These are phyloP conservation scores for Acanthosoma haemorrhoidale DNA, from an alignment of 2,888 invertebrate genomes.

Conservation along the genomic window DNA sequence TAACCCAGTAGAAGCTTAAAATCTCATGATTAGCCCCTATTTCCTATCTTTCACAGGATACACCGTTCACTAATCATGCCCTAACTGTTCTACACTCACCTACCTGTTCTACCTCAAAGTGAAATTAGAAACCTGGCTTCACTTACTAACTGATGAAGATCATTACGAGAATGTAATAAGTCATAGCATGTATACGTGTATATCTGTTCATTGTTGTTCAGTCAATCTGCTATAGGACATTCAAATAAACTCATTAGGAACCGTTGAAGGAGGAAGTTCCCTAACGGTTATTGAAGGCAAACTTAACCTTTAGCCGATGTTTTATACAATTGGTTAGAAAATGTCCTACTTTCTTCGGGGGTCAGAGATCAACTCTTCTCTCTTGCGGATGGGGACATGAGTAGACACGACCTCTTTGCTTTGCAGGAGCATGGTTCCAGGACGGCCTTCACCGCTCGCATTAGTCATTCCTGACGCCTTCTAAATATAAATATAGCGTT, in stretches of 20 bases:
- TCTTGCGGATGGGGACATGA: not conserved
- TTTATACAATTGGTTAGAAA: conserved; percentile 5
- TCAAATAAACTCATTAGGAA: no score
- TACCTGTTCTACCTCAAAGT: no score
- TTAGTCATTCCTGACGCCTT: no score
- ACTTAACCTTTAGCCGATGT: not conserved
- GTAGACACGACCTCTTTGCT: no score
- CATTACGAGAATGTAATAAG: not conserved
- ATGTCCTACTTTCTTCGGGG: conserved; percentile 6
- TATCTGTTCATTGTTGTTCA: not conserved
- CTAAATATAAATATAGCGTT: no score
- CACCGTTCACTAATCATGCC: no score
- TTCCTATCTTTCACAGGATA: no score
- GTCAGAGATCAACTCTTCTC: conserved; percentile 19
- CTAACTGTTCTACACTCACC: no score
- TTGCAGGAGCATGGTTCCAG: no score
- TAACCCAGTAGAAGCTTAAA: no score
- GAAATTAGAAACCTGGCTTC: not conserved
- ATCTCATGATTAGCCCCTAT: no score
- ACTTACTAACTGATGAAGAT: no score
- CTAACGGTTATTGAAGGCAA: not conserved
- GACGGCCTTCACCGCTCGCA: not conserved
- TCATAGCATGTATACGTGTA: not conserved
- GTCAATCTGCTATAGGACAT: not conserved
- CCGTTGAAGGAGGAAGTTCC: not conserved